Evolutionary conservation across 2,888 invertebrate genomes (phyloP).

Genomic region (Maniola hyperantus): DNA sequence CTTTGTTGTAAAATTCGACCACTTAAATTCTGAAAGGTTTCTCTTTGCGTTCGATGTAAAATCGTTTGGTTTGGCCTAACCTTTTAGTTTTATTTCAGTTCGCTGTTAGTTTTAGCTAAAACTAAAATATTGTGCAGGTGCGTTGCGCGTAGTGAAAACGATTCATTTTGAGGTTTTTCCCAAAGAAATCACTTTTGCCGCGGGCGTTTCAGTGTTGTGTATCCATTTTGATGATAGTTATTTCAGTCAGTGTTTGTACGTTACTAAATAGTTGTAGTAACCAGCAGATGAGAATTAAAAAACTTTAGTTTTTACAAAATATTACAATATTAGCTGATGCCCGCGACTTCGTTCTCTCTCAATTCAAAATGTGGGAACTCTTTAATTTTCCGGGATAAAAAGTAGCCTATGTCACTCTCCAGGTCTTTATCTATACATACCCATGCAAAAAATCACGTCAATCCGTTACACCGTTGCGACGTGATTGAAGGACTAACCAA

Average conservation of each 20-base stretch:
- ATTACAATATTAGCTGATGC: no score
- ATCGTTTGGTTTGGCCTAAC: background rate
- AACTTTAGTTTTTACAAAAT: no score
- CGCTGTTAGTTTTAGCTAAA: background rate
- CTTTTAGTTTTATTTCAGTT: constrained; percentile 3
- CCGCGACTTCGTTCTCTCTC: no score
- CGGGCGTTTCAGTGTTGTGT: background rate
- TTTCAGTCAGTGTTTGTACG: background rate
- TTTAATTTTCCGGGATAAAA: no score
- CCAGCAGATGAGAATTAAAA: no score
- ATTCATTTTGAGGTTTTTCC: background rate
- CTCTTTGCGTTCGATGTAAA: background rate
- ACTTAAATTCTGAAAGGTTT: background rate
- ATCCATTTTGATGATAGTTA: background rate
- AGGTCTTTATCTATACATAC: no score
- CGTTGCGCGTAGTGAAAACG: background rate
- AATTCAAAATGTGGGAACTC: no score
- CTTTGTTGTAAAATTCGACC: no score
- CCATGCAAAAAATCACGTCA: no score
- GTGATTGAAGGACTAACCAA: no score
- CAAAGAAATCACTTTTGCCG: constrained; percentile 8
- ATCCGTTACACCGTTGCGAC: no score
- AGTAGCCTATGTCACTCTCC: no score
- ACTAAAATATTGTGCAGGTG: constrained; percentile 2
- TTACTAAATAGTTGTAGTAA: background rate